These are phyloP conservation scores for Sus scrofa DNA, from an alignment of 2,113 vertebrate species.

Conservation along the genomic window DNA sequence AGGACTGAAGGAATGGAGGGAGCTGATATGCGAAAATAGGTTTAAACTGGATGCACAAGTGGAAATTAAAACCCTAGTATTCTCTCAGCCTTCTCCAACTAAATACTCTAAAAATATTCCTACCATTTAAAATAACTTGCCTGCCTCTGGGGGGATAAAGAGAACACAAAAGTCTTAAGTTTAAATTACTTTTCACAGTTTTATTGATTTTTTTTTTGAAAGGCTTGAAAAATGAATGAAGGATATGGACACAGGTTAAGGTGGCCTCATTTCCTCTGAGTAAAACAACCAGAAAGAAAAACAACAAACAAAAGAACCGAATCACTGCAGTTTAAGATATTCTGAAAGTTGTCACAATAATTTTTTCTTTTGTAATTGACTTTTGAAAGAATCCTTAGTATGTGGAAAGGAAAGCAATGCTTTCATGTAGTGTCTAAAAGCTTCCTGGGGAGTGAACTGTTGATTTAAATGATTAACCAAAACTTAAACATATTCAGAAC, in stretches of 20 bases:
- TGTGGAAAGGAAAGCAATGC: slow-evolving; percentile 48
- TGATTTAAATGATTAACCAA: slow-evolving; percentile 74
- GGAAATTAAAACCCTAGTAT: slow-evolving; percentile 16
- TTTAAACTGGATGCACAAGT: neutral
- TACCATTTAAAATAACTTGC: slow-evolving; percentile 57
- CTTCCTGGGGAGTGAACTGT: slow-evolving; percentile 24
- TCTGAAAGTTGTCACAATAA: slow-evolving; percentile 43
- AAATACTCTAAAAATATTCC: neutral
- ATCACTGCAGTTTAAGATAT: neutral
- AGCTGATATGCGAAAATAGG: neutral
- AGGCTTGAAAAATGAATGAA: slow-evolving; percentile 45
- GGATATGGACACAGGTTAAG: neutral
- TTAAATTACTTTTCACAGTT: neutral
- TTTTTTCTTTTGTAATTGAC: slow-evolving; percentile 1
- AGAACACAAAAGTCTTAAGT: slow-evolving; percentile 44
- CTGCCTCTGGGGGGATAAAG: neutral
- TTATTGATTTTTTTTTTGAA: neutral
- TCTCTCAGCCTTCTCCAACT: neutral
- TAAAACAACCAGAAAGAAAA: neutral
- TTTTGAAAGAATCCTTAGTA: slow-evolving; percentile 45
- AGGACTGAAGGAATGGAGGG: neutral
- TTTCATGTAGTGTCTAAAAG: slow-evolving; percentile 40
- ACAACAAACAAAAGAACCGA: neutral
- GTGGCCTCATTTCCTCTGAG: slow-evolving; percentile 23
- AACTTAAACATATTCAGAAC: slow-evolving; percentile 52